Conservation (phyloP, 2,797 vertebrate genomes). For the Semotilus atromaculatus region DNA sequence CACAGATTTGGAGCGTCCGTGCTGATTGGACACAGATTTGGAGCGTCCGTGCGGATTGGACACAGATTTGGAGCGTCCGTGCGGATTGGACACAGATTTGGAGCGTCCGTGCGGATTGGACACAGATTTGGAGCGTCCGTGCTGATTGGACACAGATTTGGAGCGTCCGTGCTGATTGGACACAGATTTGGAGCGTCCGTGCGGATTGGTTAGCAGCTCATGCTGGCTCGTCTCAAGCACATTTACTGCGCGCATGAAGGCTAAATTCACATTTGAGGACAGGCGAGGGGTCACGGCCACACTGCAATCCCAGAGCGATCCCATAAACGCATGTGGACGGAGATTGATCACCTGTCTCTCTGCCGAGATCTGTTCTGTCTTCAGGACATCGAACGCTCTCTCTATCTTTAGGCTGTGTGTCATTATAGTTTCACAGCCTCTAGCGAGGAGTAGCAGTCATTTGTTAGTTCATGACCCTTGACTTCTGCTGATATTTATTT, state of each 20-base stretch:
- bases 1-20: no score
- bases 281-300: neutral
- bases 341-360: neutral
- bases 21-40: no score
- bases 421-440: neutral
- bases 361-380: neutral
- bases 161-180: neutral
- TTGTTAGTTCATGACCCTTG: neutral
- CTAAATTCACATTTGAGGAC: neutral
- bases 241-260: neutral
- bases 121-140: neutral
- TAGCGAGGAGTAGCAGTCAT: neutral
- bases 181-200: neutral
- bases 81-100: no score
- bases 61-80: no score
- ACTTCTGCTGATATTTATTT: neutral
- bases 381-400: neutral
- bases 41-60: neutral
- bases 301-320: neutral
- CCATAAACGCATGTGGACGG: neutral
- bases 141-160: no score
- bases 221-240: neutral
- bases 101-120: neutral
- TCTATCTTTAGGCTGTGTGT: slow-evolving; percentile 18
- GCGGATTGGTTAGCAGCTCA: no score